Evolutionary conservation across 2,797 vertebrate species (phyloP), one percentile per base, ranked within the genome.

Genomic region (Sebastes taczanowskii): DNA sequence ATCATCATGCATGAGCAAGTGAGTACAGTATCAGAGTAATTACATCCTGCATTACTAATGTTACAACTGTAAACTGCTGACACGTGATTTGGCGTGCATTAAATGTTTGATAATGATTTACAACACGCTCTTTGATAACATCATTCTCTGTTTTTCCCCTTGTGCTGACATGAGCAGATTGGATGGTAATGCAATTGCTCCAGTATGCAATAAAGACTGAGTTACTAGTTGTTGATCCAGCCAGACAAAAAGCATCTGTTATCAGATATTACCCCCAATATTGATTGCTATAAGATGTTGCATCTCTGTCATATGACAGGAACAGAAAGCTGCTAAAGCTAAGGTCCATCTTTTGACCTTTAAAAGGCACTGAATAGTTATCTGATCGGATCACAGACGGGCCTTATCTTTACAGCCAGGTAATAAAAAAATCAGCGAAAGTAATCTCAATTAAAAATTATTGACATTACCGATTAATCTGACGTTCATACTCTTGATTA

Each of bases 1-100:
- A 96, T 97, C 95, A 99, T 99, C 94, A 99, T 99, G 98, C 97
- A 96, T 4, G 98, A 99, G 86, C 97, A 97, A 91, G 98, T 99
- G 91, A 80, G 95, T 87, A 4, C 23, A 11, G 20, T 10, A 23
- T 27, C 42, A 30, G 18, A 8, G 29, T 67, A 52, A 60, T 81
- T 56, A 60, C 16, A 68, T 4, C 23, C 18, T 64, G 20, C 18
- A 2, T 32, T 25, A 16, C 27, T 61, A 49, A 42, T 60, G 3
- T 64, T 35, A 23, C 46, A 52, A n/a, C 16, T 58, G 49, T 66
- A 77, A 82, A 29, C 66, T 74, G 27, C n/a, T 59, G 30, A 76
- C 2, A 62, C 5, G 0, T 13, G 8, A 11, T 69, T 63, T 42
- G 6, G 7, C 11, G 6, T 27, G 38, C 23, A 16, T 78, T 10